Evolutionary conservation across 2,888 invertebrate species (phyloP), one percentile per base, ranked within the genome.

Genomic region (Drosophila birchii): DNA sequence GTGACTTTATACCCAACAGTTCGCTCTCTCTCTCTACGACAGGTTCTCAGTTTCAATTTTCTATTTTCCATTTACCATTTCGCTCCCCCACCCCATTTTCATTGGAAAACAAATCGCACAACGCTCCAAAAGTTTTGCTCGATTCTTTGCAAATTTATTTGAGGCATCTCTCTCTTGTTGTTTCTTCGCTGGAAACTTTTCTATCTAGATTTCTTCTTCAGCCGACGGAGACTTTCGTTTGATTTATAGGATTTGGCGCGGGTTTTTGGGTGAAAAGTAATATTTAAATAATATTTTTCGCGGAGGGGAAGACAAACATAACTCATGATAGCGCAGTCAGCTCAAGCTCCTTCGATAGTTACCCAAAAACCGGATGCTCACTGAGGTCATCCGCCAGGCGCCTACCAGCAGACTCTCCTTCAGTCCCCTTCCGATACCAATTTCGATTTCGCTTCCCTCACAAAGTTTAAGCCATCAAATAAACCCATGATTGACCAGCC

Each of bases 401-500:
- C 86, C 83, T 53, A 7, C 76, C 20, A 44, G 14, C 1, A 29
- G 8, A 3, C 7, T 29, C 5, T 7, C 5, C 7, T 29, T 5
- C 14, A 63, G 71, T 18, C 39, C 36, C 36, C 43, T 43, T 45
- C 53, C 55, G 36, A 53, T 61, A 45, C 32, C 62, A 53, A 67
- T 63, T 54, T 47, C 57, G 45, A 59, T 63, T 59, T 18, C 23
- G 38, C 23, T 55, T 43, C 11, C 47, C 47, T 6, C 44, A 47
- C 49, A 79, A 83, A 80, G 66, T 76, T 82, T 70, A 75, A 86
- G 71, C 67, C 83, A 80, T 83, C 80, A 86, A 80, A 83, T 80
- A 76, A 82, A 74, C 76, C 83, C 76, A 75, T 86, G 86, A 84
- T 84, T 84, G 84, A 84, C 84, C 83, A 79, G 72, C 76, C 72